Base-by-base conservation (phyloP, 2,113 vertebrate species). In the Mesocricetus auratus region DNA sequence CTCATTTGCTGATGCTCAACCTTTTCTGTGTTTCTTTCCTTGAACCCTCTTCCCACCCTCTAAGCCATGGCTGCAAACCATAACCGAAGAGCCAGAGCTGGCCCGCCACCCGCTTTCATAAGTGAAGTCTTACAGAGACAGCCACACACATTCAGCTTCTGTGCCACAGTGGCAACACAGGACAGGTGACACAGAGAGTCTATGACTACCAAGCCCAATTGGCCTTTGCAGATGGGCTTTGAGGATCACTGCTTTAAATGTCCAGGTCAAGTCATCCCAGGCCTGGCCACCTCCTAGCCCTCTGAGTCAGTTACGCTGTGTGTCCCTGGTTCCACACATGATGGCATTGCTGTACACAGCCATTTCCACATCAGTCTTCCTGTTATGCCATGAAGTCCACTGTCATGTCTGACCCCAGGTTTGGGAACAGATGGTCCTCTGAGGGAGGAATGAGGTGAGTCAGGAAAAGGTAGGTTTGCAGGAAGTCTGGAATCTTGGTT, bases 101-200 rank as follows among this genome's bases (percentile, higher is more conserved):
- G 45, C 26, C 47, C 21, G 16, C n/a, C 24, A 29, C 8, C 4
- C 45, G 47, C 47, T 77, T 68, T 81, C 91, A 29, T 83, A 31
- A 93, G 81, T 75, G 88, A 91, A 94, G 50, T 45, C 64, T 86
- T 88, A 50, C 42, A 69, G 69, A 60, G 68, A 88, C 12, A 78
- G 45, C 26, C 8, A n/a, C 3, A 33, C 11, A 16, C 16, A 50
- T 26, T 56, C n/a, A 66, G 36, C 39, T 90, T 92, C 64, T 33
- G 36, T 21, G 42, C 47, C 39, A 36, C 21, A 42, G 21, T 8
- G 39, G 60, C 33, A 22, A 86, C 9, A 39, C 2, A 21, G 13
- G 69, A 6, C 6, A 79, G 12, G 12, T 79, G 50, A 24, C 6
- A 21, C 64, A 85, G 26, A 77, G 24, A 47, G 11, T 8, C n/a